Evolutionary conservation across 2,113 vertebrate genomes (phyloP), one percentile per base, ranked within the genome.

Genomic region (Cyprinodon brontotheroides): DNA sequence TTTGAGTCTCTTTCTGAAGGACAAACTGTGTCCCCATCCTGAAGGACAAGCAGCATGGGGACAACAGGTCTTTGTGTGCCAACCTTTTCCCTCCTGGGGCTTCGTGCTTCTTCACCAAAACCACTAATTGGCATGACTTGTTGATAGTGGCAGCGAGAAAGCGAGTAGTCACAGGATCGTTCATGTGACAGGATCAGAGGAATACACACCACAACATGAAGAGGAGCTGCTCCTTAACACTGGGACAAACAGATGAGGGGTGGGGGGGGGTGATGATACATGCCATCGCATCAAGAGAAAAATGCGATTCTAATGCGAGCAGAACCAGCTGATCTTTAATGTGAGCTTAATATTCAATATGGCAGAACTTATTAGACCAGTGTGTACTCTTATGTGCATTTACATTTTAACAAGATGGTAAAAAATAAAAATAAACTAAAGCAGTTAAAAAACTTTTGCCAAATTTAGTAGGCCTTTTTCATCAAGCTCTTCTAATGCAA

Each of bases 141-240:
- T 77, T 63, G 61, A 77, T 75, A 45, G 67, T 60, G 38, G 74
- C 38, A 29, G 67, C 40, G 10, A 61, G 71, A 39, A 48, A 40
- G 43, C 41, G 57, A 65, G 57, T 74, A 75, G 84, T 89, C 87
- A 89, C 79, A 84, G 68, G 87, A 86, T 22, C 10, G 9, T 74
- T 86, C 86, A 88, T 80, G 68, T 86, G 80, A 84, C 61, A 1
- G 13, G 69, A 63, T 74, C 37, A 79, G 79, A 11, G 50, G 14
- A 61, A 67, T 57, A 65, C 70, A 65, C 75, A 62, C 72, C 36
- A 67, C 11, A 12, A 61, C 74, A 70, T 10, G 29, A 63, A 67
- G 48, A 45, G 48, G 12, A 70, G 70, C 64, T 13, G 61, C 22
- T 59, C 43, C 65, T 53, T 65, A 14, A 57, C 38, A 36, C 45